A percentile compares a stretch with the other conserved stretches of the same genome.
phyloP scores from a whole-genome alignment of 2,888 invertebrate species.

The Phyllotreta striolata region DNA sequence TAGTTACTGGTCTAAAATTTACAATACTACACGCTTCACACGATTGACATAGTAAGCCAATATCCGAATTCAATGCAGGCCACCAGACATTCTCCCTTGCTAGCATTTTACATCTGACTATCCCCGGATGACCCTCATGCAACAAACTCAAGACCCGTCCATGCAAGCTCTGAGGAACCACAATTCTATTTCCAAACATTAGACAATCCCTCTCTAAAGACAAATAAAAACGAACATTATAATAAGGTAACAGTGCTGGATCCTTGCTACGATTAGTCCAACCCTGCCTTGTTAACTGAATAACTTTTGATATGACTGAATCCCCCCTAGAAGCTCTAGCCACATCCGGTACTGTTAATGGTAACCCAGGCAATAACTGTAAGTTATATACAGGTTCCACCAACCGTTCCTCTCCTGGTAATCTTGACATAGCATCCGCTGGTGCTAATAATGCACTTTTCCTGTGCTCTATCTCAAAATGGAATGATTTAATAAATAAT shows the following conservation, averaged over 20 bases:
- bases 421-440: constrained; percentile 22
- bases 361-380: not conserved
- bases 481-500: constrained; percentile 16
- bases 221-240: constrained; percentile 9
- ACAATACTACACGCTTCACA: constrained; percentile 17
- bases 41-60: constrained; percentile 10
- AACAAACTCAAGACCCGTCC: constrained; percentile 7
- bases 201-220: constrained; percentile 14
- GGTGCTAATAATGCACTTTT: constrained; percentile 9
- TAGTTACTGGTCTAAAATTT: constrained; percentile 17
- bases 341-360: constrained; percentile 17
- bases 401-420: constrained; percentile 5
- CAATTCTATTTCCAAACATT: constrained; percentile 21
- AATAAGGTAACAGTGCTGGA: constrained; percentile 3
- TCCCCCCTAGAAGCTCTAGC: constrained; percentile 2
- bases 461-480: constrained; percentile 14
- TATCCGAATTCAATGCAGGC: constrained; percentile 1
- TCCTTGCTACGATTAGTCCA: constrained; percentile 9
- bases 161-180: not conserved
- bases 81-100: constrained; percentile 20
- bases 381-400: constrained; percentile 8
- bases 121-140: constrained; percentile 15
- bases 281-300: constrained; percentile 16
- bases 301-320: constrained; percentile 9
- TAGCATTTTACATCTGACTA: constrained; percentile 20